phyloP scores from a whole-genome alignment of 2,888 invertebrate genomes.

The Melanostoma scalare region DNA sequence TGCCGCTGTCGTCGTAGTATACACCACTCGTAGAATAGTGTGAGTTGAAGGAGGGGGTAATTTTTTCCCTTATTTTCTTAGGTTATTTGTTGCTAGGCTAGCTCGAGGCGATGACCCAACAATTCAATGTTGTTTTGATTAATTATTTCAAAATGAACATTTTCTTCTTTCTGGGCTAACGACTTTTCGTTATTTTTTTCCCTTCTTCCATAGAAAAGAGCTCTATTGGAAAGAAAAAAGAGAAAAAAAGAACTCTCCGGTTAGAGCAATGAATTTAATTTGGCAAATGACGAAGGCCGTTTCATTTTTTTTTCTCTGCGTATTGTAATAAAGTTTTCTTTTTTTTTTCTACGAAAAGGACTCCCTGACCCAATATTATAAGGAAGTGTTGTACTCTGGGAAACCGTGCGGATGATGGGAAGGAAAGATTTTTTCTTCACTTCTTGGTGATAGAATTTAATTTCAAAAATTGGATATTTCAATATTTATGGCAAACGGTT shows the following conservation, averaged over 20 bases:
- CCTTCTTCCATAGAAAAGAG: conserved; percentile 4
- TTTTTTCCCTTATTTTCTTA: neutral
- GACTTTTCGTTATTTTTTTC: conserved; percentile 46
- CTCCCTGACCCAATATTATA: conserved; percentile 10
- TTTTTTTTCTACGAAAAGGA: neutral
- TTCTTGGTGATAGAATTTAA: conserved; percentile 60
- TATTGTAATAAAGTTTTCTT: conserved; percentile 67
- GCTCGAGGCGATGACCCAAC: conserved; percentile 70
- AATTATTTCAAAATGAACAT: conserved; percentile 72
- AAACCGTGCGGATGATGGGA: neutral
- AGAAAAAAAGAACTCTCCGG: conserved; percentile 26
- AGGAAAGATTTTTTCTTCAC: conserved; percentile 15
- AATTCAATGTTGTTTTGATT: conserved; percentile 72
- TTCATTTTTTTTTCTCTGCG: conserved; percentile 40
- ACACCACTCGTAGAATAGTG: neutral
- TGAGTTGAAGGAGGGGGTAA: conserved; percentile 1
- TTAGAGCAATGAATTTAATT: conserved; percentile 68
- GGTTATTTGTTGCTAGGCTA: conserved; percentile 49
- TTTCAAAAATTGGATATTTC: conserved; percentile 60
- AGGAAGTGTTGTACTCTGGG: conserved; percentile 19
- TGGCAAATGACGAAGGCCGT: conserved; percentile 70
- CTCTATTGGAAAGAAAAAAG: neutral
- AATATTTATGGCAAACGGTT: conserved; percentile 49
- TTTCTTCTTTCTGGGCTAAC: conserved; percentile 70
- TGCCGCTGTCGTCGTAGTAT: conserved; percentile 10